These are phyloP conservation scores for Prolemur simus DNA, from an alignment of 2,113 vertebrate species.

Conservation along the genomic window DNA sequence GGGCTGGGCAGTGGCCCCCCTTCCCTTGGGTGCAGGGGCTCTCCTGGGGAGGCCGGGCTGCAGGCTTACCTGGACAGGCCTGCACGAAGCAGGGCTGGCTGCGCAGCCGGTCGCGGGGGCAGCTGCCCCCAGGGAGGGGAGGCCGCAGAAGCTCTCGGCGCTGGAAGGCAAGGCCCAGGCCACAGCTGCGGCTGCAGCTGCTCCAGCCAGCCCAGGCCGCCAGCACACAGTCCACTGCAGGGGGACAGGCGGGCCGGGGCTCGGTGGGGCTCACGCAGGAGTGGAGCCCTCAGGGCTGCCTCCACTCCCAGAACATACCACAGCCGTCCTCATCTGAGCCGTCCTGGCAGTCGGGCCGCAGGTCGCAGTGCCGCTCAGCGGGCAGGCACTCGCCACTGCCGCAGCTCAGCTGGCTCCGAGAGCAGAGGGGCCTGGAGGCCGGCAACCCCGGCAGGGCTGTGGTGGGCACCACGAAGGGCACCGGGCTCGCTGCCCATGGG, in stretches of 20 bases:
- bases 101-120: slow-evolving; percentile 83
- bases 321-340: slow-evolving; percentile 90
- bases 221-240: slow-evolving; percentile 89
- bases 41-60: too few species aligned
- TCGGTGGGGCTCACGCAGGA: neutral
- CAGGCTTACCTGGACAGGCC: slow-evolving; percentile 89
- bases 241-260: neutral
- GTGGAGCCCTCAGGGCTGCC: neutral
- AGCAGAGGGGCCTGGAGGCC: slow-evolving; percentile 80
- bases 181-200: slow-evolving; percentile 90
- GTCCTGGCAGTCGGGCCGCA: slow-evolving; percentile 87
- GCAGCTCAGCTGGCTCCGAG: slow-evolving; percentile 88
- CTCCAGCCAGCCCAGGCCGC: slow-evolving; percentile 91
- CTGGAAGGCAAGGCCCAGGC: slow-evolving; percentile 89
- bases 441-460: slow-evolving; percentile 44
- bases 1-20: accelerated
- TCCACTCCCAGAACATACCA: slow-evolving; percentile 76
- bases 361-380: slow-evolving; percentile 85
- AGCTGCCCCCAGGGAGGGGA: slow-evolving; percentile 84
- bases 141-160: slow-evolving; percentile 85
- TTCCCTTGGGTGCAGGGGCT: neutral
- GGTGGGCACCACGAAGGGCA: slow-evolving; percentile 52
- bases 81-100: slow-evolving; percentile 89
- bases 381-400: slow-evolving; percentile 89
- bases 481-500: slow-evolving; percentile 48